Conservation (phyloP, 2,797 vertebrate genomes). For the Podarcis siculus region DNA sequence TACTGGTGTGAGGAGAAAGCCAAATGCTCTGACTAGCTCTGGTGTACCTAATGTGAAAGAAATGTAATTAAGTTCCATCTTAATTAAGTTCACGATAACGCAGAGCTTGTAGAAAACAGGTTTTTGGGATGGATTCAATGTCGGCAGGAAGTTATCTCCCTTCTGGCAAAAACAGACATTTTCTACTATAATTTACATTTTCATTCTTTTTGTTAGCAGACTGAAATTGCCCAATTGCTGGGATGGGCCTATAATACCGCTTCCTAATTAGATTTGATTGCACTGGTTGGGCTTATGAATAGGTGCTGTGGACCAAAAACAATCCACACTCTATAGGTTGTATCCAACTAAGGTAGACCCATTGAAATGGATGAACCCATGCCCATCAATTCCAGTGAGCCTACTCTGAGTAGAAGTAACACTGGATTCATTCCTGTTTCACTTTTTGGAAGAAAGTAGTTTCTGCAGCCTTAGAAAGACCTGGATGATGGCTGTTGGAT, state of each 20-base stretch:
- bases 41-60: conserved; percentile 24
- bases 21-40: background rate
- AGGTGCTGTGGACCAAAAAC: background rate
- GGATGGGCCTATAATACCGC: background rate
- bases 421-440: background rate
- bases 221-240: conserved; percentile 6
- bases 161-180: background rate
- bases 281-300: background rate
- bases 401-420: too few relatives aligned
- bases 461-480: background rate
- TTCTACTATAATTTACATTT: conserved; percentile 12
- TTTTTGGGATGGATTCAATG: background rate
- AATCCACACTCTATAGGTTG: background rate
- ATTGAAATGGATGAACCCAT: background rate
- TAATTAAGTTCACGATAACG: conserved; percentile 19
- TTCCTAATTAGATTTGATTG: conserved; percentile 6
- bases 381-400: background rate
- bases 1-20: background rate
- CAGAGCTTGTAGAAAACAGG: conserved; percentile 6
- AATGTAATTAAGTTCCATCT: conserved; percentile 17
- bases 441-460: background rate
- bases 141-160: conserved; percentile 8
- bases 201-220: background rate
- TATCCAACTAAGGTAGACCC: too few relatives aligned
- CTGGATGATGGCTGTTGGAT: background rate